Evolutionary conservation across 2,113 vertebrate genomes (phyloP).

Genomic region (Onychostoma macrolepis): DNA sequence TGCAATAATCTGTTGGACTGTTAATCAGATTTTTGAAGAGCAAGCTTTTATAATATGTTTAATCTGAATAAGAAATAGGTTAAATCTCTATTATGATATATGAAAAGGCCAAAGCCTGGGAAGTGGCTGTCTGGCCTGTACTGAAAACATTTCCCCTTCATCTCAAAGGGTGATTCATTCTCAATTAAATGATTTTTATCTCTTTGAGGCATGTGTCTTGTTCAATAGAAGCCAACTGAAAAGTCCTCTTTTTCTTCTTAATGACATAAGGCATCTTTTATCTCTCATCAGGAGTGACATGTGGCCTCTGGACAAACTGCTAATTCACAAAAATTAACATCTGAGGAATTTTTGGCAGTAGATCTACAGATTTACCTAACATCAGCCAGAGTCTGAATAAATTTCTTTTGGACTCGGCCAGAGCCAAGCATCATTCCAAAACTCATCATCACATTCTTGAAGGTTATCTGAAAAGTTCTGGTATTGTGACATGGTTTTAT

Average conservation of each 20-base stretch:
- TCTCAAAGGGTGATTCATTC: not conserved
- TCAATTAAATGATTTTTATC: conserved; percentile 18
- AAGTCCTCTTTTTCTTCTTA: conserved; percentile 27
- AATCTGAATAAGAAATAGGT: not conserved
- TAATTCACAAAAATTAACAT: conserved; percentile 40
- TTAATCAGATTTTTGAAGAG: not conserved
- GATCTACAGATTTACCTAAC: conserved; percentile 23
- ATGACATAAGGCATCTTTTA: conserved; percentile 46
- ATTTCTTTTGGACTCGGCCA: not conserved
- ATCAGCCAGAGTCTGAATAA: not conserved
- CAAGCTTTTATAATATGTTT: not conserved
- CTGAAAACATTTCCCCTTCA: not conserved
- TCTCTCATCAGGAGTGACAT: conserved; percentile 45
- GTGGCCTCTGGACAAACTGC: conserved; percentile 46
- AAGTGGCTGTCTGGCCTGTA: not conserved
- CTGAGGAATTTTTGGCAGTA: conserved; percentile 42
- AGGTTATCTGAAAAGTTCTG: not conserved
- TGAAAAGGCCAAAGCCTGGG: not conserved
- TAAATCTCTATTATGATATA: not conserved
- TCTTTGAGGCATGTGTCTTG: conserved; percentile 18
- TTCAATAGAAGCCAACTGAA: not conserved
- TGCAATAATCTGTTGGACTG: not conserved
- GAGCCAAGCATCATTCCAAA: not conserved
- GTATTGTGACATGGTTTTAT: not conserved
- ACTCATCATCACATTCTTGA: not conserved